Conservation (phyloP, 2,888 invertebrate genomes). For the Tenthredo distinguenda region DNA sequence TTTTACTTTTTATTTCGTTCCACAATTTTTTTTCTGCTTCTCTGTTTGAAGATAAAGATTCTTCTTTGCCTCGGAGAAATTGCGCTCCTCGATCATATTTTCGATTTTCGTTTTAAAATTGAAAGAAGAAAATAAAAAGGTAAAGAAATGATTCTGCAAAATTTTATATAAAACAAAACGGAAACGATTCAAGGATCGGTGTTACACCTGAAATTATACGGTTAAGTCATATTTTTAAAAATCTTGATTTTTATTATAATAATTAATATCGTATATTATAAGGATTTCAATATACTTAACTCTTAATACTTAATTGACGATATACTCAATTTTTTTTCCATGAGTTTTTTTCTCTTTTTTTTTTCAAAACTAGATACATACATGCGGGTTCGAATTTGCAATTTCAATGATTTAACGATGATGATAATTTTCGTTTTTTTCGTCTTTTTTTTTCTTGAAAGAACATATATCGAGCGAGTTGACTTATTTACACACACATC, state of each 20-base stretch:
- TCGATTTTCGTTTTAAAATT: neutral
- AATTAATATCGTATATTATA: neutral
- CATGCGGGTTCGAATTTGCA: neutral
- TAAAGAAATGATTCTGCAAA: neutral
- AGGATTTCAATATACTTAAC: neutral
- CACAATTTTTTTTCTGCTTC: neutral
- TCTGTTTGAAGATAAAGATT: neutral
- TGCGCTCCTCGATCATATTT: neutral
- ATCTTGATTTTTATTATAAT: conserved; percentile 8
- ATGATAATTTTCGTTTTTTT: conserved; percentile 43
- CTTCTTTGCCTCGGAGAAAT: neutral
- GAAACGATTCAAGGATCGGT: neutral
- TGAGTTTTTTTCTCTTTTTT: neutral
- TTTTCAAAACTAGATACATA: neutral
- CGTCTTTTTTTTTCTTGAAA: neutral
- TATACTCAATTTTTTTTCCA: neutral
- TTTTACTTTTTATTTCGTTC: neutral
- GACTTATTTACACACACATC: conserved; percentile 5
- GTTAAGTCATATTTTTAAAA: neutral
- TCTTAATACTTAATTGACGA: conserved; percentile 5
- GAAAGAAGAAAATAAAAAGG: neutral
- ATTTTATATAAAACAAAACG: neutral
- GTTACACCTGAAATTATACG: neutral
- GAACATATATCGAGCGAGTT: conserved; percentile 1
- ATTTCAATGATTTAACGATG: neutral